Percentiles rank a stretch among this genome's conserved stretches.
phyloP scores from a whole-genome alignment of 2,888 invertebrate species.

The Rhogogaster chlorosoma region DNA sequence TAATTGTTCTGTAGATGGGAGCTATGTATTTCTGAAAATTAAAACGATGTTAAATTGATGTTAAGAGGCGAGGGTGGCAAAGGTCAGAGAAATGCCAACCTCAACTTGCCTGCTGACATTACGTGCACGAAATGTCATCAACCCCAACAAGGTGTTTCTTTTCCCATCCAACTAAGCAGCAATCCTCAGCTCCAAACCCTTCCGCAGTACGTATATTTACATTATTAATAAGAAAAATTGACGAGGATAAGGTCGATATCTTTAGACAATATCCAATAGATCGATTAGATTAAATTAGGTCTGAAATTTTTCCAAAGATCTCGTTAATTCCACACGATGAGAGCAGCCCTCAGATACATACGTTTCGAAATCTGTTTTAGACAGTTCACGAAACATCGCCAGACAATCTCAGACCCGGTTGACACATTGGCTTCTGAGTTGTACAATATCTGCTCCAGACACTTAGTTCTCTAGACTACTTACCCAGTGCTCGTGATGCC shows the following conservation, averaged over 20 bases:
- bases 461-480: constrained; percentile 59
- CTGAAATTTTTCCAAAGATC: not conserved
- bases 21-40: constrained; percentile 39
- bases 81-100: constrained; percentile 73
- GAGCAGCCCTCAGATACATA: not conserved
- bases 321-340: not conserved
- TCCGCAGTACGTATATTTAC: not conserved
- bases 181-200: constrained; percentile 32
- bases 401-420: constrained; percentile 56
- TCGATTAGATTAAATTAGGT: not conserved
- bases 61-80: constrained; percentile 60
- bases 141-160: constrained; percentile 45
- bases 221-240: not conserved
- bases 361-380: constrained; percentile 61
- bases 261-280: not conserved
- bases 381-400: constrained; percentile 59
- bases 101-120: constrained; percentile 67
- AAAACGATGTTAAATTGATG: constrained; percentile 49
- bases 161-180: constrained; percentile 29
- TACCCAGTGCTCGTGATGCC: constrained; percentile 20
- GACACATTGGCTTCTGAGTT: constrained; percentile 70
- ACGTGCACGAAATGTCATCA: constrained; percentile 69
- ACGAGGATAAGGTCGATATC: not conserved
- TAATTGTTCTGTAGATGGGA: constrained; percentile 18
- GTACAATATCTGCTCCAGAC: constrained; percentile 70